Evolutionary conservation across 1,140 invertebrate genomes (phyloP).

Genomic region (Drosophila nasuta): DNA sequence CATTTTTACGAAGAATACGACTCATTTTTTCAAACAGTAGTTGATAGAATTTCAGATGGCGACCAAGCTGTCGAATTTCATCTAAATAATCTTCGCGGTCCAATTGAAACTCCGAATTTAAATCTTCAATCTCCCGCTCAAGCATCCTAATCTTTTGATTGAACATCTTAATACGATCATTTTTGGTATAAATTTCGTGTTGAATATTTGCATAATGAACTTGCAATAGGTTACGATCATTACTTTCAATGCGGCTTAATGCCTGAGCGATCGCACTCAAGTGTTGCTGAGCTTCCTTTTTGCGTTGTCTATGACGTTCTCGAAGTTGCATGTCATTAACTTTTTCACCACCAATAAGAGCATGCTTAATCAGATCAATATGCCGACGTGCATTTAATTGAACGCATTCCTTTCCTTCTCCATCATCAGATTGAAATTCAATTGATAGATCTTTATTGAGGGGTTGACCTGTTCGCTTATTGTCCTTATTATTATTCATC

Average conservation of each 20-base stretch:
- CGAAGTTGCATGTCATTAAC: slow-evolving; percentile 90
- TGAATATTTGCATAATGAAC: slow-evolving; percentile 90
- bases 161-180: slow-evolving; percentile 89
- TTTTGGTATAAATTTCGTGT: slow-evolving; percentile 91
- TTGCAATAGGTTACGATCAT: slow-evolving; percentile 87
- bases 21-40: slow-evolving; percentile 90
- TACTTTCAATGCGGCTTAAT: slow-evolving; percentile 89
- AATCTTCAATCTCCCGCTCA: slow-evolving; percentile 91
- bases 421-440: background rate
- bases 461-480: slow-evolving; percentile 80
- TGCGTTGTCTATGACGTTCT: slow-evolving; percentile 89
- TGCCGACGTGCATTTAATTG: slow-evolving; percentile 85
- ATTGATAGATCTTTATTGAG: background rate
- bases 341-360: slow-evolving; percentile 93
- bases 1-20: slow-evolving; percentile 90
- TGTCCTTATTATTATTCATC: slow-evolving; percentile 83
- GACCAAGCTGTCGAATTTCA: slow-evolving; percentile 92
- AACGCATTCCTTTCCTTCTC: slow-evolving; percentile 24
- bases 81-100: slow-evolving; percentile 94
- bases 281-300: slow-evolving; percentile 89
- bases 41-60: slow-evolving; percentile 89
- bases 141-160: slow-evolving; percentile 88
- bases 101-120: slow-evolving; percentile 93
- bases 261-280: slow-evolving; percentile 88
- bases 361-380: slow-evolving; percentile 89